These are phyloP conservation scores for Megastigmus dorsalis DNA, from an alignment of 2,888 invertebrate species.

Conservation along the genomic window DNA sequence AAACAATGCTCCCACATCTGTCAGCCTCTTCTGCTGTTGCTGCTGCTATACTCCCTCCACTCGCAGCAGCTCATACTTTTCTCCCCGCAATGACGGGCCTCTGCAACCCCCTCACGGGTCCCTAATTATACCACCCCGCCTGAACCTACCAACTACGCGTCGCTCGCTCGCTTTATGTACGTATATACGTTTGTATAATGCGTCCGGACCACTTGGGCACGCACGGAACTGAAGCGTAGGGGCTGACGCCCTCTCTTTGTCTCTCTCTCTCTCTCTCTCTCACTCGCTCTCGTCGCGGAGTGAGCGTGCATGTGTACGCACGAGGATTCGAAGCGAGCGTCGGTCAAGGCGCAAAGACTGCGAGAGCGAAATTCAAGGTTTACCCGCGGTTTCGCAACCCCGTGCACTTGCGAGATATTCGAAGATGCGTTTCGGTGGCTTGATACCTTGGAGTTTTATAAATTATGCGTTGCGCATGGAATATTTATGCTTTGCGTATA, in stretches of 20 bases:
- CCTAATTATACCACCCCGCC: conserved; percentile 73
- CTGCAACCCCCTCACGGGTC: conserved; percentile 71
- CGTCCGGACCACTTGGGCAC: conserved; percentile 74
- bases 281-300: conserved; percentile 4
- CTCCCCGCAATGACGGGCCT: conserved; percentile 57
- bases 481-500: too few species aligned
- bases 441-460: too few species aligned
- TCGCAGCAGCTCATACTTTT: conserved; percentile 50
- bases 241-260: conserved; percentile 60
- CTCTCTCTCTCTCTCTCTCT: conserved; percentile 13
- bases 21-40: conserved; percentile 73
- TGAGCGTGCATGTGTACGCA: not conserved
- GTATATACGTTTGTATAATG: conserved; percentile 70
- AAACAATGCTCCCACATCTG: conserved; percentile 75
- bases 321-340: conserved; percentile 20
- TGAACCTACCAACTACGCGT: conserved; percentile 61
- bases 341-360: conserved; percentile 43
- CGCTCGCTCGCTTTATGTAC: conserved; percentile 16
- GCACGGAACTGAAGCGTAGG: conserved; percentile 66
- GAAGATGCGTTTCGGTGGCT: too few species aligned
- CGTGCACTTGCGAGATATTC: too few species aligned
- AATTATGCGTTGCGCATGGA: too few species aligned
- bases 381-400: not conserved
- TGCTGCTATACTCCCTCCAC: conserved; percentile 62
- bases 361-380: conserved; percentile 9